Conservation (phyloP, 2,113 vertebrate species). For the Neomonachus schauinslandi region DNA sequence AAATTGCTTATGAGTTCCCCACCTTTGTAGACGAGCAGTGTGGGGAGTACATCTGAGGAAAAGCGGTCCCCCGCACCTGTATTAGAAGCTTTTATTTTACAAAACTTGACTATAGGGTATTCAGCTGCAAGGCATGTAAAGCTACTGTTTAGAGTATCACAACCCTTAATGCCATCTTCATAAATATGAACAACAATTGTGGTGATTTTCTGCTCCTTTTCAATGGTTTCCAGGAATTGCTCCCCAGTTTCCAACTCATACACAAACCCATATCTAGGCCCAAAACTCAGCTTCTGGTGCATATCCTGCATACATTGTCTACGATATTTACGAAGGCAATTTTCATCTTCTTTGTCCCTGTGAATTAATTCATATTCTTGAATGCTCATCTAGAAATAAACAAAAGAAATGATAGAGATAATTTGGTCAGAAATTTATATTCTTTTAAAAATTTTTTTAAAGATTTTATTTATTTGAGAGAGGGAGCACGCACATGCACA, state of each 20-base stretch:
- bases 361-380: slow-evolving; percentile 96
- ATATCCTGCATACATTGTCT: slow-evolving; percentile 97
- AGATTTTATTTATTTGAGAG: neutral
- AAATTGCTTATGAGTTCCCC: slow-evolving; percentile 98
- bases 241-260: slow-evolving; percentile 94
- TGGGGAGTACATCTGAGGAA: slow-evolving; percentile 92
- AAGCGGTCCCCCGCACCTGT: slow-evolving; percentile 95
- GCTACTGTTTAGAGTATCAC: slow-evolving; percentile 93
- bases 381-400: slow-evolving; percentile 92
- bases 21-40: slow-evolving; percentile 95
- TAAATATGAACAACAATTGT: slow-evolving; percentile 96
- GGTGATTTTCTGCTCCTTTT: slow-evolving; percentile 94
- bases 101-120: slow-evolving; percentile 95
- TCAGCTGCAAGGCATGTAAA: slow-evolving; percentile 92
- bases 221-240: slow-evolving; percentile 95
- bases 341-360: slow-evolving; percentile 92
- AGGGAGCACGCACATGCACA: neutral
- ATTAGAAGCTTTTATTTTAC: slow-evolving; percentile 93
- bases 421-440: neutral
- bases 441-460: neutral
- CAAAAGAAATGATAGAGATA: neutral
- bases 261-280: slow-evolving; percentile 92
- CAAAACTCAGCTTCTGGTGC: slow-evolving; percentile 96
- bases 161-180: slow-evolving; percentile 92
- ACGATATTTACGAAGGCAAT: slow-evolving; percentile 94